phyloP scores from a whole-genome alignment of 1,140 invertebrate species.

The Drosophila arawakana region DNA sequence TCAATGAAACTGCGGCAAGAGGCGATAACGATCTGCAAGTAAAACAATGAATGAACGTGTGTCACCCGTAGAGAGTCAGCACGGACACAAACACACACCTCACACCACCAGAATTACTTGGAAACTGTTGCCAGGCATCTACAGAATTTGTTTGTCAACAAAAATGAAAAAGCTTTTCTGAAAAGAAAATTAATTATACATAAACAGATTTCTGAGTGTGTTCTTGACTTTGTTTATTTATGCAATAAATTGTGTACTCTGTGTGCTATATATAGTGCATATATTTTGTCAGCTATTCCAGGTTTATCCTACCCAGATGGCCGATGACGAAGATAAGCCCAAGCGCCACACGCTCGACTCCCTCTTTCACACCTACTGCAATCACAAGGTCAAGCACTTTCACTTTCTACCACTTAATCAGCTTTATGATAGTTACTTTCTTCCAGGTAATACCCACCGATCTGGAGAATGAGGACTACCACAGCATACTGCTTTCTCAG shows the following conservation, averaged over 20 bases:
- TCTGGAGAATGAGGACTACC: conserved; percentile 62
- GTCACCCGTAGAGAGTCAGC: background rate
- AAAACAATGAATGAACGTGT: conserved; percentile 14
- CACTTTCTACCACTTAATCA: background rate
- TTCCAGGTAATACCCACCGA: conserved; percentile 47
- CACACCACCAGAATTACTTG: background rate
- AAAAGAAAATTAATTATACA: conserved; percentile 22
- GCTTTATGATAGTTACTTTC: background rate
- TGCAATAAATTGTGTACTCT: background rate
- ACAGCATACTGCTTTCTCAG: conserved; percentile 73
- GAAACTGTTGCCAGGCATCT: conserved; percentile 16
- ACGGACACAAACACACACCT: background rate
- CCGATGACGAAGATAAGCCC: conserved; percentile 79
- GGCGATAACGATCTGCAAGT: background rate
- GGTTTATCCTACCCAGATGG: conserved; percentile 45
- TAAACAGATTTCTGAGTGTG: background rate
- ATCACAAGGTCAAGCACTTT: conserved; percentile 47
- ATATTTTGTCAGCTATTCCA: conserved; percentile 2
- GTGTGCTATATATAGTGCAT: conserved; percentile 1
- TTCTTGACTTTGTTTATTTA: conserved; percentile 49
- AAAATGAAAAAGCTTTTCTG: conserved; percentile 27
- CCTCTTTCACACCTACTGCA: conserved; percentile 66
- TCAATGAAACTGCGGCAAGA: conserved; percentile 19
- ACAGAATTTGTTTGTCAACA: conserved; percentile 64
- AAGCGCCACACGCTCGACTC: conserved; percentile 74